These are phyloP conservation scores for Mesorhabditis sp. DNA, from an alignment of 2,888 invertebrate genomes.

Conservation along the genomic window DNA sequence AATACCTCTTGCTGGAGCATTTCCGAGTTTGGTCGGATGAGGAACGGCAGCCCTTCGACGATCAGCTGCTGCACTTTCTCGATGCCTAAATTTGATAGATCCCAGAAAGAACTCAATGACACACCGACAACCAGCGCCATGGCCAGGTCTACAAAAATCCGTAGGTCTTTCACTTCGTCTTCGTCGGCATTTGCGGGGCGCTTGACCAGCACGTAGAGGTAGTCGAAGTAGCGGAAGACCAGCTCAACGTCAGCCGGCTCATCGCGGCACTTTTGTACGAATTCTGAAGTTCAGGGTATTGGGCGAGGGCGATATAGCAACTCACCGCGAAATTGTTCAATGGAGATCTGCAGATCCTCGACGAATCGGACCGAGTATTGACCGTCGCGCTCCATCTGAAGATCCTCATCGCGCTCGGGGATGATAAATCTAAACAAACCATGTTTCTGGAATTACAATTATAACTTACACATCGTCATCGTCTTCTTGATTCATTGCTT, in stretches of 20 bases:
- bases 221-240: background rate
- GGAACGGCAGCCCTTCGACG: background rate
- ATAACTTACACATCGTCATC: too few species aligned
- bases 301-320: background rate
- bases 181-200: background rate
- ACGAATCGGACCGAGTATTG: background rate
- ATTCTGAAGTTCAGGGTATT: background rate
- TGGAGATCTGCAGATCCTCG: background rate
- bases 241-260: background rate
- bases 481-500: too few species aligned
- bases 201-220: background rate
- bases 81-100: background rate
- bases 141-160: background rate
- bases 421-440: background rate
- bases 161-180: background rate
- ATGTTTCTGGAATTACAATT: background rate
- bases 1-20: background rate
- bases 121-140: background rate
- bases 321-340: background rate
- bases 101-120: background rate
- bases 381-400: background rate
- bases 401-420: conserved; percentile 2
- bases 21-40: background rate
- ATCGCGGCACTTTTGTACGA: background rate
- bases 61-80: background rate